Percentiles rank a stretch among this genome's conserved stretches.
Conservation (phyloP, 2,113 vertebrate species). For the Actinemys pallida region DNA sequence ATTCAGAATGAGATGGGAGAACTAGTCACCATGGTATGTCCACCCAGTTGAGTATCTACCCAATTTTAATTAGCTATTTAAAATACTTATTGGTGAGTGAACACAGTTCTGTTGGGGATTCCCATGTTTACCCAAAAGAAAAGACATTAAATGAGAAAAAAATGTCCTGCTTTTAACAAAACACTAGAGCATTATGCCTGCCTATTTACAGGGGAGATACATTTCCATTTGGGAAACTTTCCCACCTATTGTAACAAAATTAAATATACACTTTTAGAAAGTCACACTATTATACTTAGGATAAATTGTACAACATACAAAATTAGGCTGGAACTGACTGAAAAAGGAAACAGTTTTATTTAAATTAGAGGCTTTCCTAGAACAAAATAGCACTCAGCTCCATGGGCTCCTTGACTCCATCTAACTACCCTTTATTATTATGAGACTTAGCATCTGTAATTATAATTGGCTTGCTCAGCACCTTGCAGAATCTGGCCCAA, state of each 20-base stretch:
- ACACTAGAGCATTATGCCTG: fast-evolving
- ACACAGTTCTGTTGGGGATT: not conserved
- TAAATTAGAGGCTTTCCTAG: not conserved
- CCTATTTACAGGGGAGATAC: not conserved
- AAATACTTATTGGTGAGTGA: not conserved
- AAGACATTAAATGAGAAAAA: not conserved
- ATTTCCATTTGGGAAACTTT: not conserved
- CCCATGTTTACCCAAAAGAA: not conserved
- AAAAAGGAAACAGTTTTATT: not conserved
- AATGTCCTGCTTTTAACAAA: not conserved
- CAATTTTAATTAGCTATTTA: not conserved
- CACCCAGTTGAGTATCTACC: not conserved
- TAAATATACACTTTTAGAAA: not conserved
- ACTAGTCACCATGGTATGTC: not conserved
- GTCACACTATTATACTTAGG: not conserved
- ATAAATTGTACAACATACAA: not conserved
- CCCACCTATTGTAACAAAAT: not conserved
- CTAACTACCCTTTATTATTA: not conserved
- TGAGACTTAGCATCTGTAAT: not conserved
- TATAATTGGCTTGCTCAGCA: not conserved
- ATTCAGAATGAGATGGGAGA: no score
- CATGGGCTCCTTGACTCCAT: not conserved
- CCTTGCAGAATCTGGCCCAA: not conserved
- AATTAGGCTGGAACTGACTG: not conserved
- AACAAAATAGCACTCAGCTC: not conserved